Conservation (phyloP, 1,140 invertebrate species). For the Scaptomyza hsui region DNA sequence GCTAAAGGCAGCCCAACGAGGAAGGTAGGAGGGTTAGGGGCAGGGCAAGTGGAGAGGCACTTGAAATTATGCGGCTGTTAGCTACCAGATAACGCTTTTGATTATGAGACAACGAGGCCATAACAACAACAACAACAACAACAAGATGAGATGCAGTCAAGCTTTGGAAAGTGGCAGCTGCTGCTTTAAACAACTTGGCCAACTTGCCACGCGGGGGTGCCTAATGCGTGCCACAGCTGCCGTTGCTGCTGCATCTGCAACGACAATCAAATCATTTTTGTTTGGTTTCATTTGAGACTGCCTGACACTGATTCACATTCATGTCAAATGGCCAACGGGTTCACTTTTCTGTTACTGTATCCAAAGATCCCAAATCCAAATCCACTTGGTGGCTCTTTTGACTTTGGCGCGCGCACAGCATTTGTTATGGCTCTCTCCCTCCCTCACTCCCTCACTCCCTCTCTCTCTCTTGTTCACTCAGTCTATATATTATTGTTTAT, state of each 20-base stretch:
- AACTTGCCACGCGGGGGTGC: constrained; percentile 51
- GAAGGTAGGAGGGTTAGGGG: too few species aligned
- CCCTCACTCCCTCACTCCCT: too few species aligned
- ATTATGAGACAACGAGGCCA: constrained; percentile 76
- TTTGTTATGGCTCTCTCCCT: constrained; percentile 38
- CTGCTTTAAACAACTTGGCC: constrained; percentile 21
- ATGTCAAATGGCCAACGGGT: constrained; percentile 51
- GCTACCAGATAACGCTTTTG: constrained; percentile 80
- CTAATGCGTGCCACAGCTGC: constrained; percentile 20
- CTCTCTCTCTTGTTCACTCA: too few species aligned
- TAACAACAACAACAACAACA: constrained; percentile 41
- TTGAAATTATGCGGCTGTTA: constrained; percentile 80
- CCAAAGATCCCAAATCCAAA: constrained; percentile 11
- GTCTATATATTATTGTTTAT: constrained; percentile 64
- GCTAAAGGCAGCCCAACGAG: constrained; percentile 37
- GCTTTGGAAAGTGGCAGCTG: constrained; percentile 22
- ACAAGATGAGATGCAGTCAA: constrained; percentile 42
- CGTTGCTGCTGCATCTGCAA: constrained; percentile 23
- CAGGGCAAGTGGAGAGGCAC: constrained; percentile 49
- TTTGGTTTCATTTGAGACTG: constrained; percentile 9
- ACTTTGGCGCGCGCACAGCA: constrained; percentile 52
- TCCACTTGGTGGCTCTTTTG: constrained; percentile 51
- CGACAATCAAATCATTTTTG: constrained; percentile 45
- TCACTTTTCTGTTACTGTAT: constrained; percentile 35
- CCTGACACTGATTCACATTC: constrained; percentile 50